Evolutionary conservation across 2,888 invertebrate genomes (phyloP).

Genomic region (Odontocolon sp.): DNA sequence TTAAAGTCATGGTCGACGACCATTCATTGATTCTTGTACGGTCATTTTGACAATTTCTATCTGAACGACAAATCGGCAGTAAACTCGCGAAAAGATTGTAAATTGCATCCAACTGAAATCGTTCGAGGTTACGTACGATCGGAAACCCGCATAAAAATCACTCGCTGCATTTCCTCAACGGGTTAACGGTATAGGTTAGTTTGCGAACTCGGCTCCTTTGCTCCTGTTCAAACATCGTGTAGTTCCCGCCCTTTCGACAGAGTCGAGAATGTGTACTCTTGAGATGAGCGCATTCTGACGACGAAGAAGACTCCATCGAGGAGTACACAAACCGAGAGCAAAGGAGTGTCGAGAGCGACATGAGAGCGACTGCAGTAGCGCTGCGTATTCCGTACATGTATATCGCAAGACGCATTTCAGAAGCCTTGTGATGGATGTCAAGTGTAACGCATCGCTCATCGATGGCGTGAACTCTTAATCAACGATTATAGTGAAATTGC

Average conservation of each 20-base stretch:
- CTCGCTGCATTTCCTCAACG: slow-evolving; percentile 30
- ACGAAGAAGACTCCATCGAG: slow-evolving; percentile 25
- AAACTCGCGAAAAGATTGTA: not conserved
- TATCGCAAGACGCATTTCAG: slow-evolving; percentile 41
- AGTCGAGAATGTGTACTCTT: slow-evolving; percentile 54
- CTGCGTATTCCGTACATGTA: slow-evolving; percentile 22
- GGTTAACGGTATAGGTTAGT: slow-evolving; percentile 13
- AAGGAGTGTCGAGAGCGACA: slow-evolving; percentile 38
- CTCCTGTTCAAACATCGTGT: slow-evolving; percentile 54
- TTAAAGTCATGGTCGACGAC: no score
- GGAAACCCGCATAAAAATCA: slow-evolving; percentile 54
- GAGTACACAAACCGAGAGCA: slow-evolving; percentile 13
- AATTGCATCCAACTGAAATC: slow-evolving; percentile 20
- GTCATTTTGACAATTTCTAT: slow-evolving; percentile 12
- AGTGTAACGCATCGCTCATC: slow-evolving; percentile 5
- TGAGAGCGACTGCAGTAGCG: slow-evolving; percentile 34
- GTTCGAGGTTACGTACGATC: not conserved
- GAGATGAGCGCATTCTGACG: slow-evolving; percentile 11
- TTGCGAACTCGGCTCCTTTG: slow-evolving; percentile 14
- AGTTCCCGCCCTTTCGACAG: slow-evolving; percentile 36
- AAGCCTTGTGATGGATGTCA: not conserved
- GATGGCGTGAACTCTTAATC: slow-evolving; percentile 52
- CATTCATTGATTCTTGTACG: no score
- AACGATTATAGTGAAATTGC: slow-evolving; percentile 32
- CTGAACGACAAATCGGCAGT: no score